These are phyloP conservation scores for Eueides isabella DNA, from an alignment of 1,140 invertebrate genomes.

Conservation along the genomic window DNA sequence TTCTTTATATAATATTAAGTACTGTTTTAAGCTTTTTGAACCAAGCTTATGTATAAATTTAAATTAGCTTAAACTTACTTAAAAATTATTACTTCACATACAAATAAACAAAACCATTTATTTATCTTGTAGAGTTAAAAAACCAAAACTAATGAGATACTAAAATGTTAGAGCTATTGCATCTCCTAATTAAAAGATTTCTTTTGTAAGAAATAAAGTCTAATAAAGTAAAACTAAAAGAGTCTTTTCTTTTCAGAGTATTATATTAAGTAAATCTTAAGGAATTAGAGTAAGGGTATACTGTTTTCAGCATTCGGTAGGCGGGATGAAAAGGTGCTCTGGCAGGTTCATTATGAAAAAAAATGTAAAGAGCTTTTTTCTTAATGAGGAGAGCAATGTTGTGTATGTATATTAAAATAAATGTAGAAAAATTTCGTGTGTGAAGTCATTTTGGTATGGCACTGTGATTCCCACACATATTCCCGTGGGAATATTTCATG, in stretches of 20 bases:
- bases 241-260: neutral
- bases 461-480: neutral
- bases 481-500: neutral
- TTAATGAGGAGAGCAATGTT: conserved; percentile 1
- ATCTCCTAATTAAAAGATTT: neutral
- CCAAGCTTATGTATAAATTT: neutral
- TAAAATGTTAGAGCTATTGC: neutral
- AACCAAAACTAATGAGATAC: no score
- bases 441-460: neutral
- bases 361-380: conserved; percentile 10
- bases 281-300: conserved; percentile 14
- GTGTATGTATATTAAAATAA: conserved; percentile 6
- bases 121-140: neutral
- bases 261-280: neutral
- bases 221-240: neutral
- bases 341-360: conserved; percentile 3
- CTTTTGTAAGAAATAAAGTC: neutral
- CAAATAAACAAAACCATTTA: no score
- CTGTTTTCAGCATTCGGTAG: conserved; percentile 10
- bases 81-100: no score
- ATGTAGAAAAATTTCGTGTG: neutral
- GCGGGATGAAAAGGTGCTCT: conserved; percentile 3
- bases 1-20: no score
- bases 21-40: no score
- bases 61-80: no score